Evolutionary conservation across 2,113 vertebrate genomes (phyloP), one percentile per base, ranked within the genome.

Genomic region (Cranoglanis bouderius): DNA sequence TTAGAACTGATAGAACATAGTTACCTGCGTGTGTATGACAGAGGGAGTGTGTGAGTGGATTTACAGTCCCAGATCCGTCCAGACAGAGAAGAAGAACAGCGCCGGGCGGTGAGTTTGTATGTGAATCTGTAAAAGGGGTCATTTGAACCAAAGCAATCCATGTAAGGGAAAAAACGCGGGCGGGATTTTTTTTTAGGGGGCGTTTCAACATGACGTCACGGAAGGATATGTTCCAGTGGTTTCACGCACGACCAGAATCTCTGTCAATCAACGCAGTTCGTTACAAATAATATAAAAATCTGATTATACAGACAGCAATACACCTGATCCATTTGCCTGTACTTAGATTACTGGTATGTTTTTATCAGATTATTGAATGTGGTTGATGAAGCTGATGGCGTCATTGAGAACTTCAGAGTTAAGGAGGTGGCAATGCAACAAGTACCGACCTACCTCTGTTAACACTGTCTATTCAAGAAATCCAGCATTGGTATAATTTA

Each of bases 81-180:
- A 82, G n/a, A 26, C n/a, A 40, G 8, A 81, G 78, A 55, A 35
- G 32, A 55, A 81, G 18, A 82, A 82, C 3, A 65, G 61, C 3
- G 13, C 75, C 75, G 1, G 29, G 26, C 46, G 43, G 7, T 43
- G 38, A 75, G 0, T 19, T 57, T 46, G 46, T 10, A 10, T 49
- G 9, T 49, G 46, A 46, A 1, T 46, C 46, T 0, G 46, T 9
- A 8, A 46, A 46, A 9, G 46, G 8, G 9, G 9, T 9, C 8
- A 46, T 46, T 55, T 55, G 26, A 63, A 49, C 9, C 19, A 21
- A 3, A n/a, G 78, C n/a, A 55, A 35, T 55, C 51, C 78, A 21
- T 82, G 0, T 55, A 57, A 82, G 51, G 78, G 51, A 43, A 83
- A 83, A 83, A 83, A 12, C 81, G 81, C 81, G 55, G 35, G 53